Conservation (phyloP, 2,888 invertebrate species). For the Drosophila dives region DNA sequence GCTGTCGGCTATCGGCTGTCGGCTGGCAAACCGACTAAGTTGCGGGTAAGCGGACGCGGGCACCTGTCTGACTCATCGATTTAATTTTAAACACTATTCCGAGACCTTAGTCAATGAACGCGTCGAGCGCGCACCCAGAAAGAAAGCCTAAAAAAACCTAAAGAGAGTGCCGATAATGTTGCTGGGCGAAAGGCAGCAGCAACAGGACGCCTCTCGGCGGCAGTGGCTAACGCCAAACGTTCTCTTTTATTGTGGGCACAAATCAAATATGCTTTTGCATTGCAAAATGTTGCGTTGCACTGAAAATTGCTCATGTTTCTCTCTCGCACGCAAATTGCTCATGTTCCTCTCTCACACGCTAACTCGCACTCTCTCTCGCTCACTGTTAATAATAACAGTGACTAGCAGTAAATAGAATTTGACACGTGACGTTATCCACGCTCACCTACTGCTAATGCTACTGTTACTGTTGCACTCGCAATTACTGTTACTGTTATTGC, state of each 20-base stretch:
- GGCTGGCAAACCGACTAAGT: not conserved
- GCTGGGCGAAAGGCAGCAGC: constrained; percentile 18
- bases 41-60: constrained; percentile 34
- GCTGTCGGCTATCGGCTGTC: constrained; percentile 6
- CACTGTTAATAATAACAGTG: constrained; percentile 39
- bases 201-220: not conserved
- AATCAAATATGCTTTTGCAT: constrained; percentile 15
- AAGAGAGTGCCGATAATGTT: constrained; percentile 35
- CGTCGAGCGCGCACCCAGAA: constrained; percentile 20
- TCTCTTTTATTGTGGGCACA: constrained; percentile 7
- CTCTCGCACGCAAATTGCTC: not conserved
- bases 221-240: not conserved
- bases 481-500: not conserved
- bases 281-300: constrained; percentile 26
- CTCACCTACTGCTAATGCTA: constrained; percentile 17
- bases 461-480: constrained; percentile 7
- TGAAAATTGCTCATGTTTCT: constrained; percentile 1
- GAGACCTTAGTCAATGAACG: constrained; percentile 67
- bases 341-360: not conserved
- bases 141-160: constrained; percentile 13
- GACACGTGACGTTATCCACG: constrained; percentile 20
- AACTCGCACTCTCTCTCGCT: not conserved
- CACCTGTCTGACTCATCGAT: constrained; percentile 64
- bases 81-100: constrained; percentile 60
- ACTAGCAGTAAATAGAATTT: constrained; percentile 16